Conservation (phyloP, 1,140 invertebrate genomes). For the Diprion similis region DNA sequence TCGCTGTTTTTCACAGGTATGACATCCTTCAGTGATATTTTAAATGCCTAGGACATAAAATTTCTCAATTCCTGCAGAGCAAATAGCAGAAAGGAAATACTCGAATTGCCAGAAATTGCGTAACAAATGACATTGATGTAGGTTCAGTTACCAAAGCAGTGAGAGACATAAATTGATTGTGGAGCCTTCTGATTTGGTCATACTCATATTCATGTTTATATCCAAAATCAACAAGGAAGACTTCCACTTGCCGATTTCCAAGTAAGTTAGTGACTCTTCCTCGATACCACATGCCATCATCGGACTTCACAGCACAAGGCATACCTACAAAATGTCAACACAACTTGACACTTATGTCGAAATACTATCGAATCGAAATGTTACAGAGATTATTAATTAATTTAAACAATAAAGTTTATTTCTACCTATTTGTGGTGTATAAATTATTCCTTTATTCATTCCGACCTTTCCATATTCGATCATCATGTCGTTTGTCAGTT, state of each 20-base stretch:
- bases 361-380: too few species aligned
- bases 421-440: constrained; percentile 27
- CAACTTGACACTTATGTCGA: background rate
- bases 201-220: constrained; percentile 42
- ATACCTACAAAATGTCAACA: constrained; percentile 50
- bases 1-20: constrained; percentile 18
- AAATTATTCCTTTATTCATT: constrained; percentile 27
- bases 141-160: constrained; percentile 45
- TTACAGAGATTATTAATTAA: too few species aligned
- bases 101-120: constrained; percentile 3
- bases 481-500: constrained; percentile 28
- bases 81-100: constrained; percentile 1
- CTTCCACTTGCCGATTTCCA: constrained; percentile 48
- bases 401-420: background rate
- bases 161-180: constrained; percentile 35
- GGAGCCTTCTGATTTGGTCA: constrained; percentile 43
- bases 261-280: constrained; percentile 50
- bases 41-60: constrained; percentile 48
- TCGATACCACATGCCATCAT: constrained; percentile 57
- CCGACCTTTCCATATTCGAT: constrained; percentile 19
- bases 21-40: constrained; percentile 45
- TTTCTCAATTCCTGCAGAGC: constrained; percentile 3
- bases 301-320: constrained; percentile 55
- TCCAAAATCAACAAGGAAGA: constrained; percentile 64
- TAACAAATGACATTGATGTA: constrained; percentile 10